phyloP scores from a whole-genome alignment of 2,888 invertebrate species.

The Byasa hedistus region DNA sequence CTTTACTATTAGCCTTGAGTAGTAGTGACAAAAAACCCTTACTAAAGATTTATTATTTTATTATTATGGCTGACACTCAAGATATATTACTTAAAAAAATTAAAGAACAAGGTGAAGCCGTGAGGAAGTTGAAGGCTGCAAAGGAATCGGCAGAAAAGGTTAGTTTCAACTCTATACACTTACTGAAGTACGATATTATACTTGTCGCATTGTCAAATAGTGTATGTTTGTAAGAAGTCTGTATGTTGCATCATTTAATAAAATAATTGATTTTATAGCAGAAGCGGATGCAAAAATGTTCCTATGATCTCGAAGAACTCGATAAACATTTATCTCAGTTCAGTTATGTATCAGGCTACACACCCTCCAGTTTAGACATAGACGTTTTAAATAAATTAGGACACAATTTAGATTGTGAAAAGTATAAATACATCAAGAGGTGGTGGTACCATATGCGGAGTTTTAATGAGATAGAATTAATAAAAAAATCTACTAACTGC shows the following conservation, averaged over 20 bases:
- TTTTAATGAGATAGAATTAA: constrained; percentile 75
- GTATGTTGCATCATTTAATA: constrained; percentile 28
- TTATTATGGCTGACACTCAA: constrained; percentile 61
- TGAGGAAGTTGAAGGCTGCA: constrained; percentile 88
- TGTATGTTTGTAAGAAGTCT: neutral
- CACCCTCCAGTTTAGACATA: constrained; percentile 75
- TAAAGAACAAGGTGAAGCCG: constrained; percentile 87
- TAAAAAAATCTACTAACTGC: constrained; percentile 56
- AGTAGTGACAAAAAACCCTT: constrained; percentile 26
- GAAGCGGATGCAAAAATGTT: constrained; percentile 42
- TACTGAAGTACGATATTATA: neutral
- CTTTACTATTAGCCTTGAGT: constrained; percentile 50
- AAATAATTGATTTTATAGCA: constrained; percentile 54
- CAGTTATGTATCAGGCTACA: constrained; percentile 81
- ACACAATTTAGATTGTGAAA: constrained; percentile 53
- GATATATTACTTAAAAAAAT: constrained; percentile 64
- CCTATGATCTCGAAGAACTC: constrained; percentile 53
- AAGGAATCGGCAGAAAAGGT: constrained; percentile 90
- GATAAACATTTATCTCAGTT: constrained; percentile 71
- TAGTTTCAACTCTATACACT: constrained; percentile 36
- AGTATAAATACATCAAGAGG: constrained; percentile 74
- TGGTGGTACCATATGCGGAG: constrained; percentile 83
- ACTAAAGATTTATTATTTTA: constrained; percentile 9
- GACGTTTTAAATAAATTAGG: constrained; percentile 57
- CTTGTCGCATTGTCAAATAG: neutral